phyloP scores from a whole-genome alignment of 2,888 invertebrate genomes.

The Euplagia quadripunctaria region DNA sequence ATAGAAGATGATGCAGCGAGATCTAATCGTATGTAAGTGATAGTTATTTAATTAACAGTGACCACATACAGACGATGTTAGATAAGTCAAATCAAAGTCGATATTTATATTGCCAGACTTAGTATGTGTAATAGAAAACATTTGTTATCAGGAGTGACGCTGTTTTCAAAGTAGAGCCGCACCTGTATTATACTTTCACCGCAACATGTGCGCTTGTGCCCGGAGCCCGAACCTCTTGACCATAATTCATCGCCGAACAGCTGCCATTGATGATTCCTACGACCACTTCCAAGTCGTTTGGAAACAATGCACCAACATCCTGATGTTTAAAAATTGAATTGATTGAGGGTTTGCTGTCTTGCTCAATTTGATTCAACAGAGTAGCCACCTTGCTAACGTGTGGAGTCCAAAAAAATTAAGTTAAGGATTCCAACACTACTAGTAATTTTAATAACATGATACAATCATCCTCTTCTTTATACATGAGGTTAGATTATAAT shows the following conservation, averaged over 20 bases:
- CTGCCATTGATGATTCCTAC: slow-evolving; percentile 57
- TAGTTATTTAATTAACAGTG: slow-evolving; percentile 74
- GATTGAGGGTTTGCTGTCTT: slow-evolving; percentile 30
- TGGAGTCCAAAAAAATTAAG: background rate
- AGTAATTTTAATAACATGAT: slow-evolving; percentile 31
- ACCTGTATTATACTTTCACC: slow-evolving; percentile 61
- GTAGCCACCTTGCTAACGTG: slow-evolving; percentile 28
- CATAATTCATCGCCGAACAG: slow-evolving; percentile 59
- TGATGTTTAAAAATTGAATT: slow-evolving; percentile 40
- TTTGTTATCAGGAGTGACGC: slow-evolving; percentile 12
- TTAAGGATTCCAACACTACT: background rate
- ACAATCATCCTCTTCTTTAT: slow-evolving; percentile 50
- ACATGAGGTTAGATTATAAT: slow-evolving; percentile 58
- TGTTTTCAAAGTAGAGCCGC: slow-evolving; percentile 15
- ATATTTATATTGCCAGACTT: slow-evolving; percentile 11
- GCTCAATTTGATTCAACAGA: slow-evolving; percentile 20
- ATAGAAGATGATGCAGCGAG: slow-evolving; percentile 64
- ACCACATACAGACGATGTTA: slow-evolving; percentile 43
- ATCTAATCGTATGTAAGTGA: slow-evolving; percentile 56
- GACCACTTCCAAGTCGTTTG: slow-evolving; percentile 46
- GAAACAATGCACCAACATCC: slow-evolving; percentile 42
- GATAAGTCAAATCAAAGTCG: slow-evolving; percentile 39
- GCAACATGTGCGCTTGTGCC: slow-evolving; percentile 51
- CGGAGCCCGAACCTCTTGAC: slow-evolving; percentile 51
- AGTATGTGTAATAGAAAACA: slow-evolving; percentile 9